A percentile compares a stretch with the other conserved stretches of the same genome.
Evolutionary conservation across 1,140 invertebrate genomes (phyloP).

Genomic region (Tribolium madens): DNA sequence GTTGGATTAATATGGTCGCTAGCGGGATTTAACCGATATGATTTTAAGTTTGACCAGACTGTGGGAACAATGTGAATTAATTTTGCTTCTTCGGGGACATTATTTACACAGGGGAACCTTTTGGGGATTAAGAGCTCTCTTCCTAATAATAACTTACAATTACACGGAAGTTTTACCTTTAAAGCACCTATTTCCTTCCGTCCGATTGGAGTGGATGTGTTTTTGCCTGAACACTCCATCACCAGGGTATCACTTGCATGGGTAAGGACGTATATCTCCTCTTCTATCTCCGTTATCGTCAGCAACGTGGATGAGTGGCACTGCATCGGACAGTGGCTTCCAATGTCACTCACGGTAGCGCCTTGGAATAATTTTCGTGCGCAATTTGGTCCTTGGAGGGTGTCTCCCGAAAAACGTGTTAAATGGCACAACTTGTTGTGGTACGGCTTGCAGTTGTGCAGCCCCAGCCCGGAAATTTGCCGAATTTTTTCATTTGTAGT

Average conservation of each 20-base stretch:
- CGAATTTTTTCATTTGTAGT: neutral
- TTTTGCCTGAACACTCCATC: neutral
- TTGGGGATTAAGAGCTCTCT: neutral
- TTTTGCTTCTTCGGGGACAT: neutral
- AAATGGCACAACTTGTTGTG: conserved; percentile 40
- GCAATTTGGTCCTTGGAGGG: conserved; percentile 35
- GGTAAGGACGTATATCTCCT: too few relatives aligned
- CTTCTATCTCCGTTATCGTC: too few relatives aligned
- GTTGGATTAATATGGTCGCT: neutral
- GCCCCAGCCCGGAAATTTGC: neutral
- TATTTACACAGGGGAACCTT: conserved; percentile 14
- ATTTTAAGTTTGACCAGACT: conserved; percentile 42
- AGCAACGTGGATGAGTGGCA: too few relatives aligned
- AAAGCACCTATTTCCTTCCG: neutral
- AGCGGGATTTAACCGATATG: conserved; percentile 17
- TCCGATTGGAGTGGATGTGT: neutral
- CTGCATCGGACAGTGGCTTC: too few relatives aligned
- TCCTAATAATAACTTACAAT: neutral
- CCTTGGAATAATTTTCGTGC: neutral
- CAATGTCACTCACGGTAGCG: neutral
- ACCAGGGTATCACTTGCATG: too few relatives aligned
- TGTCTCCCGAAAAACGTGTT: conserved; percentile 42
- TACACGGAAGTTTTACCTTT: neutral
- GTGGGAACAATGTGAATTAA: conserved; percentile 35
- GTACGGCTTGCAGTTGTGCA: conserved; percentile 44